Evolutionary conservation across 2,797 vertebrate genomes (phyloP).

Genomic region (Mastacembelus armatus): DNA sequence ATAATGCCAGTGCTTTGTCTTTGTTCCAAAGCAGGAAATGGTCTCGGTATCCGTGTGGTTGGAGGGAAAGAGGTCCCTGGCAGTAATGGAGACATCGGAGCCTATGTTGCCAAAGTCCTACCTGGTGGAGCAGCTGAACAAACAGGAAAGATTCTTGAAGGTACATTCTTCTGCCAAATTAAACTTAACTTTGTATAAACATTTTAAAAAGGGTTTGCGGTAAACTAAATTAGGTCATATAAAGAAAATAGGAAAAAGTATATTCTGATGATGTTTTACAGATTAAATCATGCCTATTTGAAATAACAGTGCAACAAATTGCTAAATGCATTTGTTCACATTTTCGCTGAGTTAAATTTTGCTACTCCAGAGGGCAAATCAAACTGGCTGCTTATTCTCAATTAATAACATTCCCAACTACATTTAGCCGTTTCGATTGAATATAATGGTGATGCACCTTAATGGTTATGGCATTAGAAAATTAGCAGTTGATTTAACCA

Average conservation of each 20-base stretch:
- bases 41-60: constrained; percentile 93
- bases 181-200: neutral
- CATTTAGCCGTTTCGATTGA: too few relatives aligned
- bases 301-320: too few relatives aligned
- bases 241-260: too few relatives aligned
- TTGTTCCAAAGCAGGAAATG: constrained; percentile 80
- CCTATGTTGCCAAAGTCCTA: constrained; percentile 96
- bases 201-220: neutral
- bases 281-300: too few relatives aligned
- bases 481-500: neutral
- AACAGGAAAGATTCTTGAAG: constrained; percentile 95
- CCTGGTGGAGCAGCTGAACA: constrained; percentile 96
- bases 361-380: too few relatives aligned
- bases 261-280: too few relatives aligned
- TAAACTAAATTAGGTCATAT: too few relatives aligned
- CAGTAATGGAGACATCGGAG: constrained; percentile 92
- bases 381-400: too few relatives aligned
- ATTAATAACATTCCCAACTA: too few relatives aligned
- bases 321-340: too few relatives aligned
- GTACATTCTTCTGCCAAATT: constrained; percentile 75
- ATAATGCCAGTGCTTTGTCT: neutral
- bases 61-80: constrained; percentile 98
- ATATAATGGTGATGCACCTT: too few relatives aligned
- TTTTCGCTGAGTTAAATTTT: too few relatives aligned
- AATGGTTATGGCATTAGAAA: neutral